Evolutionary conservation across 2,888 invertebrate species (phyloP).

Genomic region (Hirtodrosophila trivittata): DNA sequence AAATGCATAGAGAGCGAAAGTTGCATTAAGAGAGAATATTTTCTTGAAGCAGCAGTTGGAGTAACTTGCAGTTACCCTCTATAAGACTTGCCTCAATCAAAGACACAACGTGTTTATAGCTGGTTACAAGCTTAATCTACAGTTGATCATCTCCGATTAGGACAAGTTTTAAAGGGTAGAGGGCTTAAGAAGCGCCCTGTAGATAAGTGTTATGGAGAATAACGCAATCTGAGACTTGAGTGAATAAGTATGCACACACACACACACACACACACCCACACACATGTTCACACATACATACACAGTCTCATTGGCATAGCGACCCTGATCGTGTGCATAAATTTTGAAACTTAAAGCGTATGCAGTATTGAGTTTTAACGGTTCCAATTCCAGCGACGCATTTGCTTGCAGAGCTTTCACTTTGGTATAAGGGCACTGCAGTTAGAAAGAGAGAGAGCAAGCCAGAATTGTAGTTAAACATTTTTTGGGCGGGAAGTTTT

Average conservation of each 20-base stretch:
- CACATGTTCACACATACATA: conserved; percentile 64
- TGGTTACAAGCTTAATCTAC: not conserved
- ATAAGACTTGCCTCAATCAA: too few relatives aligned
- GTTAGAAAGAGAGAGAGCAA: conserved; percentile 8
- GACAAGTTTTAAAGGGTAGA: too few relatives aligned
- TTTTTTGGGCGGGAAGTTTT: conserved; percentile 32
- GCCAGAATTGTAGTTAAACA: too few relatives aligned
- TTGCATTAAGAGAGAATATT: not conserved
- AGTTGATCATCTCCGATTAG: not conserved
- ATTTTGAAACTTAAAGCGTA: conserved; percentile 86
- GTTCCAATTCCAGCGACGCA: conserved; percentile 49
- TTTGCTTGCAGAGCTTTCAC: conserved; percentile 80
- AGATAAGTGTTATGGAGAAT: too few relatives aligned
- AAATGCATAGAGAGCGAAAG: not conserved
- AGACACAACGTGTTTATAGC: too few relatives aligned
- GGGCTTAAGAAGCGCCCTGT: too few relatives aligned
- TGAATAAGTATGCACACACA: conserved; percentile 13
- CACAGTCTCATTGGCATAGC: conserved; percentile 83
- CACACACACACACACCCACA: conserved; percentile 45
- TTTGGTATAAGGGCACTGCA: conserved; percentile 88
- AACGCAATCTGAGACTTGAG: too few relatives aligned
- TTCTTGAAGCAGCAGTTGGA: too few relatives aligned
- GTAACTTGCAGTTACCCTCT: too few relatives aligned
- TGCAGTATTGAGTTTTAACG: conserved; percentile 85
- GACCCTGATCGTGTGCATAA: conserved; percentile 84